Conservation (phyloP, 2,113 vertebrate species). For the Oplegnathus fasciatus region DNA sequence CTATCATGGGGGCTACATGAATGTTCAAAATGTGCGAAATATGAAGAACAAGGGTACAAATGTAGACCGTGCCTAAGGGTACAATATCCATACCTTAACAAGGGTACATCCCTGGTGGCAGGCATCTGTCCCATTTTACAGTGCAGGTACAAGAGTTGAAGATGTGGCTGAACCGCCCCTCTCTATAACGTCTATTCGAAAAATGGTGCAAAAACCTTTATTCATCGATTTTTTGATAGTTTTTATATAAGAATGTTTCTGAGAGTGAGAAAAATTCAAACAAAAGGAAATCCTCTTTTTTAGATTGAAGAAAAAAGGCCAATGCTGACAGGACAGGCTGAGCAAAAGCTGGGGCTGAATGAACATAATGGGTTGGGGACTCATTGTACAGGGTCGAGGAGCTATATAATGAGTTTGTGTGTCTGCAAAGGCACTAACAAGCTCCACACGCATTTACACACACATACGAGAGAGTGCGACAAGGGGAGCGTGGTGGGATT, state of each 20-base stretch:
- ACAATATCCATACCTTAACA: conserved; percentile 10
- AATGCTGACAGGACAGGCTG: conserved; percentile 16
- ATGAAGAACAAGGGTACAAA: not conserved
- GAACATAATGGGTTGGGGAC: conserved; percentile 28
- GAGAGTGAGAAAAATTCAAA: not conserved
- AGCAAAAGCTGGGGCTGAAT: conserved; percentile 30
- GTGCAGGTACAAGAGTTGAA: not conserved
- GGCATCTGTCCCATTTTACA: conserved; percentile 1
- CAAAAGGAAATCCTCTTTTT: conserved; percentile 9
- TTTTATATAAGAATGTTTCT: not conserved
- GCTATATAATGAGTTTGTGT: conserved; percentile 26
- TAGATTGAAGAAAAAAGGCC: not conserved
- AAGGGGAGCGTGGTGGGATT: conserved; percentile 56
- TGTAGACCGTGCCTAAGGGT: not conserved
- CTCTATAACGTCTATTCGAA: not conserved
- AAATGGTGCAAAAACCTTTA: conserved; percentile 16
- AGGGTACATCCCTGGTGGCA: conserved; percentile 8
- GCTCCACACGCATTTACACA: conserved; percentile 45
- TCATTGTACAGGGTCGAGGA: conserved; percentile 33
- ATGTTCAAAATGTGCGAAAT: not conserved
- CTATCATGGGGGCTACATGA: not conserved
- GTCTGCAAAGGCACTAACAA: conserved; percentile 55
- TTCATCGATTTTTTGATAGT: not conserved
- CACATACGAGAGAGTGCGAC: conserved; percentile 50
- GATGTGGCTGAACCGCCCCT: not conserved